A percentile compares a stretch with the other conserved stretches of the same genome.
phyloP scores from a whole-genome alignment of 2,113 vertebrate genomes.

The Thinocorus orbignyianus region DNA sequence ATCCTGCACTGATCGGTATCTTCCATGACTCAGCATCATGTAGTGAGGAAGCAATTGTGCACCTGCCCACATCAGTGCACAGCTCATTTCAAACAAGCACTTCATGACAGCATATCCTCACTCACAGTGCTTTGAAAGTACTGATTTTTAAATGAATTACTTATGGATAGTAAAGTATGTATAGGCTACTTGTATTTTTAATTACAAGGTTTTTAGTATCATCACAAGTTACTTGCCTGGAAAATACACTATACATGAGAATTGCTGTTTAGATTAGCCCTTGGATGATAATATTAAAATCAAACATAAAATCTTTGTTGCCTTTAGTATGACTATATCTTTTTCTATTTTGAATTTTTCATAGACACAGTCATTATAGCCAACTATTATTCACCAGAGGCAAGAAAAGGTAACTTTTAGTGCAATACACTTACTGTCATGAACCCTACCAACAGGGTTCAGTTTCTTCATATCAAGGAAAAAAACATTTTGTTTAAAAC shows the following conservation, averaged over 20 bases:
- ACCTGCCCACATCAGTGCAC: background rate
- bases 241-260: background rate
- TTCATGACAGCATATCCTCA: background rate
- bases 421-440: background rate
- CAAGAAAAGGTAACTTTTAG: background rate
- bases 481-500: background rate
- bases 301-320: background rate
- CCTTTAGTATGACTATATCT: background rate
- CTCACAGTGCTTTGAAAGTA: background rate
- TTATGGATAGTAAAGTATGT: background rate
- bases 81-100: background rate
- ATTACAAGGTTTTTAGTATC: background rate
- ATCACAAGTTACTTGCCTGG: background rate
- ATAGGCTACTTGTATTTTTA: background rate
- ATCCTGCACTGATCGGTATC: fast-evolving
- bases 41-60: background rate
- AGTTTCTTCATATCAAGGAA: background rate
- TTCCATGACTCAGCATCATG: background rate
- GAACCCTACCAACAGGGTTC: background rate
- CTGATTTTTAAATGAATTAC: background rate
- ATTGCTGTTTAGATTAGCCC: background rate
- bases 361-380: background rate
- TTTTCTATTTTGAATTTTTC: background rate
- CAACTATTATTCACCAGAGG: background rate
- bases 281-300: background rate